Percentiles rank a stretch among this genome's conserved stretches.
These are phyloP conservation scores for Petrocephalus microphthalmus DNA, from an alignment of 2,113 vertebrate genomes.

Conservation along the genomic window DNA sequence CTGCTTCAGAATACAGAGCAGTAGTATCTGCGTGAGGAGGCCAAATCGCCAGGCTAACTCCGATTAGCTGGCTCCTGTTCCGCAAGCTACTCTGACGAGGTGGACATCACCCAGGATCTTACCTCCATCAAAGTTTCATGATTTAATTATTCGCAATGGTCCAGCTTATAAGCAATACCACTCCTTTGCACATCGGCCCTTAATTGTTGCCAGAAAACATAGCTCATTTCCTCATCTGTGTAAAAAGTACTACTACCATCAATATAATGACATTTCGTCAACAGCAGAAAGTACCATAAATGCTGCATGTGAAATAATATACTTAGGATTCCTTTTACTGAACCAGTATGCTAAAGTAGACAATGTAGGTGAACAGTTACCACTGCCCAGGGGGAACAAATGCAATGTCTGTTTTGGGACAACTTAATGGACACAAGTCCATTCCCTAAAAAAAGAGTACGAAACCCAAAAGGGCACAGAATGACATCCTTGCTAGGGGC, in stretches of 20 bases:
- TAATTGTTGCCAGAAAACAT: too few species aligned
- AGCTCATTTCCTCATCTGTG: too few species aligned
- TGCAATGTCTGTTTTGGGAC: background rate
- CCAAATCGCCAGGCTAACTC: background rate
- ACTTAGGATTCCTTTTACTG: background rate
- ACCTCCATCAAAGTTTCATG: background rate
- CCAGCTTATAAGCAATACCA: background rate
- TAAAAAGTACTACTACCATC: too few species aligned
- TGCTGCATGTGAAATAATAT: background rate
- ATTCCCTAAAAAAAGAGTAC: background rate
- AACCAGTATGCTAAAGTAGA: background rate
- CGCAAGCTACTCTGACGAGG: background rate
- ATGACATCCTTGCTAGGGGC: background rate
- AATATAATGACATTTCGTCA: too few species aligned
- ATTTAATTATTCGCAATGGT: background rate
- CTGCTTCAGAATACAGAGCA: background rate
- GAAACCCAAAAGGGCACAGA: background rate
- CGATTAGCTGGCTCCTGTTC: background rate
- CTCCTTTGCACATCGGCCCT: too few species aligned
- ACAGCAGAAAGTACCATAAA: background rate
- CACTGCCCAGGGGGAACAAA: background rate
- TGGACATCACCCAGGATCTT: background rate
- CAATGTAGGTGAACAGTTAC: background rate
- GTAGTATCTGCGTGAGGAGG: background rate
- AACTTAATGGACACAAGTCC: background rate